Evolutionary conservation across 2,113 vertebrate species (phyloP).

Genomic region (Psettodes erumei): DNA sequence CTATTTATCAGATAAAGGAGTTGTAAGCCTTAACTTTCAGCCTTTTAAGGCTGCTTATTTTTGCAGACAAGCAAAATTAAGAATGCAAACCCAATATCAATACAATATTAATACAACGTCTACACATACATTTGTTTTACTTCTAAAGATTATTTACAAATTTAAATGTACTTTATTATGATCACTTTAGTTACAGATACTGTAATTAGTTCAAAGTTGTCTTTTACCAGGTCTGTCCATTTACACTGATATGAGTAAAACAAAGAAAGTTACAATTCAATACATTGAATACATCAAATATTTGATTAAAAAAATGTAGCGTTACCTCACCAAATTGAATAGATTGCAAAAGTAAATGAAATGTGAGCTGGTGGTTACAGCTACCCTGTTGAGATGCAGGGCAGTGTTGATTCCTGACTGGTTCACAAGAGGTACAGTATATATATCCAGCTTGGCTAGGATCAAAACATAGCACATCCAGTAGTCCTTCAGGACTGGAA

Average conservation of each 20-base stretch:
- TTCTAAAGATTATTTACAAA: no score
- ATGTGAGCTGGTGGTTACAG: not conserved
- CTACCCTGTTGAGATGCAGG: not conserved
- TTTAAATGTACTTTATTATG: not conserved
- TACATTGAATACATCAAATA: not conserved
- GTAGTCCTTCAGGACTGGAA: slow-evolving; percentile 39
- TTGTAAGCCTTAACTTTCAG: slow-evolving; percentile 5
- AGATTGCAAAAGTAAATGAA: no score
- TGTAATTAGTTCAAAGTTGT: no score
- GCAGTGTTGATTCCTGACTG: not conserved
- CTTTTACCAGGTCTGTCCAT: no score
- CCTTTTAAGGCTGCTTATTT: slow-evolving; percentile 8
- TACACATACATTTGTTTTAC: no score
- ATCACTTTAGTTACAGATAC: no score
- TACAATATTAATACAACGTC: no score
- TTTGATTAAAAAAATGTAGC: not conserved
- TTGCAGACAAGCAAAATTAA: no score
- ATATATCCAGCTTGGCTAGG: slow-evolving; percentile 1
- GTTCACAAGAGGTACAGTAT: not conserved
- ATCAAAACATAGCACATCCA: slow-evolving; percentile 36
- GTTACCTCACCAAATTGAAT: not conserved
- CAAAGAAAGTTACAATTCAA: not conserved
- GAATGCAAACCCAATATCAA: no score
- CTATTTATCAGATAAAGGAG: not conserved
- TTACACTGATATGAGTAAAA: not conserved